phyloP scores from a whole-genome alignment of 2,888 invertebrate species.

The Acleris cristana region DNA sequence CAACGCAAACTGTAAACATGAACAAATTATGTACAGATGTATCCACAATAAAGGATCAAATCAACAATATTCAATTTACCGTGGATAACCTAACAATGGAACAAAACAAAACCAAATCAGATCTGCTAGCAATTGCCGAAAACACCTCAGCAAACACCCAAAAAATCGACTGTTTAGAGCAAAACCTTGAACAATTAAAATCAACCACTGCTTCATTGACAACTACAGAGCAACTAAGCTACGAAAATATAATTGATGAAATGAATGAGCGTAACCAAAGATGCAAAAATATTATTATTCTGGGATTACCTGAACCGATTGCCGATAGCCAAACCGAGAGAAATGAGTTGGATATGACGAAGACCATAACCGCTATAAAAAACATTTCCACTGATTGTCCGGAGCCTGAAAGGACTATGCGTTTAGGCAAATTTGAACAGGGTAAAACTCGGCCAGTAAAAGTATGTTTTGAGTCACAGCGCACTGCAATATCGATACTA shows the following conservation, averaged over 20 bases:
- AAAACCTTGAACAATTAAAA: not conserved
- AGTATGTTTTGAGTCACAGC: constrained; percentile 5
- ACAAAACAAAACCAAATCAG: constrained; percentile 5
- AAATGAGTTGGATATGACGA: not conserved
- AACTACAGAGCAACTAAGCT: constrained; percentile 3
- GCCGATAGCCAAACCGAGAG: constrained; percentile 1
- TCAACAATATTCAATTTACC: not conserved
- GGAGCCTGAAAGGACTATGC: constrained; percentile 6
- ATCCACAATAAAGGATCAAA: not conserved
- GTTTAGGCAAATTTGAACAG: constrained; percentile 4
- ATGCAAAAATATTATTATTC: constrained; percentile 16
- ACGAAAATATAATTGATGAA: constrained; percentile 19
- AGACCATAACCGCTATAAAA: constrained; percentile 2
- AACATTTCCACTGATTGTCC: not conserved
- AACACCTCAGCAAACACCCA: not conserved
- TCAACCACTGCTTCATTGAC: not conserved
- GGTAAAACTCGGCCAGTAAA: constrained; percentile 7
- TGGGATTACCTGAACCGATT: constrained; percentile 16
- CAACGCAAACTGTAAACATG: not conserved
- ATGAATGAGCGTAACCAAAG: constrained; percentile 18
- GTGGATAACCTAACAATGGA: not conserved
- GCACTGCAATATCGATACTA: constrained; percentile 4
- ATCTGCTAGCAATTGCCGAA: not conserved
- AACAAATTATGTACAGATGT: not conserved
- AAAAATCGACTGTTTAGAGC: not conserved